Base-by-base conservation (phyloP, 2,888 invertebrate genomes). In the Muscina levida region DNA sequence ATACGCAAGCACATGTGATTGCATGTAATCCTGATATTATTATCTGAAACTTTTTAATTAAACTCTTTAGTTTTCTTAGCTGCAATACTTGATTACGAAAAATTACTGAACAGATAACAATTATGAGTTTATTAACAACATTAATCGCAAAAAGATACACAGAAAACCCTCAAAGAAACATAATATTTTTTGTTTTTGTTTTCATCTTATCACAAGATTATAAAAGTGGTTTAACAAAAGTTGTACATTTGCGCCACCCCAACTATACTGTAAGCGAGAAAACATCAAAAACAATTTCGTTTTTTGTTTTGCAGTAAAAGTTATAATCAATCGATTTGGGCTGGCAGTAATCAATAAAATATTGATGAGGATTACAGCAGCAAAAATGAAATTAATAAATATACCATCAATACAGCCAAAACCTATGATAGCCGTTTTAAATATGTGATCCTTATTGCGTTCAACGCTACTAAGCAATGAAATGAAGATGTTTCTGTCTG, bases 111-210 rank as follows among this genome's bases (percentile, higher is more conserved):
- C 48, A 1, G 81, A 81, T 81, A 77, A 81, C 81, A 81, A 77
- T 77, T 81, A 77, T 65, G 62, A 39, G 13, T 44, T 72, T 81
- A 72, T 81, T 81, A 81, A 77, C 72, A 77, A 73, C 37, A 77
- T 42, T 80, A 66, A 8, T 4, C n/a, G 17, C 24, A 15, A n/a
- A 66, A 11, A 67, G 39, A 31, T 31, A 5, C 15, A 67, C 48
- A 31, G 51, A 19, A 67, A 24, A 13, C 51, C 51, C 3, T 24
- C n/a, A 15, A 67, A 19, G 13, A 48, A 66, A 46, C 65, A 11
- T 17, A n/a, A n/a, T n/a, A n/a, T n/a, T n/a, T n/a, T n/a, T n/a
- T 37, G 19, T 62, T 19, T 48, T 22, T 24, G 51, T 51, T 51
- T 67, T 67, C 37, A 39, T 62, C 39, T 62, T 39, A 22, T 59